Percentiles rank a stretch among this genome's conserved stretches.
Evolutionary conservation across 2,888 invertebrate genomes (phyloP).

Genomic region (Lithosia quadra): DNA sequence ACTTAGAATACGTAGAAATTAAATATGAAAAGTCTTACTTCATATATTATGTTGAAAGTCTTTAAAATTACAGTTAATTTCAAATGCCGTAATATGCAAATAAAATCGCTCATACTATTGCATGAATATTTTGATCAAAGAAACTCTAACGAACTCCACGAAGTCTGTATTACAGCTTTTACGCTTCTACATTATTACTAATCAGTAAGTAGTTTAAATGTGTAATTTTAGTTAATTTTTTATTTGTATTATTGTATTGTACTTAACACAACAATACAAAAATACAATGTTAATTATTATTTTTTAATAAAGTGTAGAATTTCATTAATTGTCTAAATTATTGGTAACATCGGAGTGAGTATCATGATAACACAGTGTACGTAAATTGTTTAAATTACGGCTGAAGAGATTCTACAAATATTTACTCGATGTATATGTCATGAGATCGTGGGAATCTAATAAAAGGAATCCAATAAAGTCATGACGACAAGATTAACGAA

Average conservation of each 20-base stretch:
- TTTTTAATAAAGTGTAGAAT: background rate
- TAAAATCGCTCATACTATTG: background rate
- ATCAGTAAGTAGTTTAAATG: too few species aligned
- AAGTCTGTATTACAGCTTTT: too few species aligned
- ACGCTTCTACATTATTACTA: too few species aligned
- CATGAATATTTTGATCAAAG: too few species aligned
- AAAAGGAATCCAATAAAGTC: background rate
- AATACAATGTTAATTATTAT: too few species aligned
- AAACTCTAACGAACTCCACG: too few species aligned
- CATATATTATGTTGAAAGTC: background rate
- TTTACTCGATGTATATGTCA: background rate
- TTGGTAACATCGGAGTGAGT: background rate
- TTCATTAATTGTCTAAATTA: background rate
- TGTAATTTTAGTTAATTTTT: too few species aligned
- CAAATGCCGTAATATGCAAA: slow-evolving; percentile 3
- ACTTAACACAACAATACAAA: too few species aligned
- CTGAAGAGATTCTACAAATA: background rate
- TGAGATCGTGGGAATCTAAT: background rate
- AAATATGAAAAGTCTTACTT: background rate
- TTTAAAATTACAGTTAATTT: background rate
- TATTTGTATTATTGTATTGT: too few species aligned
- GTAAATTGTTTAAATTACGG: background rate
- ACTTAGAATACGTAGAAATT: too few species aligned
- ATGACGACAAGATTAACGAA: background rate
- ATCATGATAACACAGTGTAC: background rate